phyloP scores from a whole-genome alignment of 2,113 vertebrate genomes.

The Chitala chitala region DNA sequence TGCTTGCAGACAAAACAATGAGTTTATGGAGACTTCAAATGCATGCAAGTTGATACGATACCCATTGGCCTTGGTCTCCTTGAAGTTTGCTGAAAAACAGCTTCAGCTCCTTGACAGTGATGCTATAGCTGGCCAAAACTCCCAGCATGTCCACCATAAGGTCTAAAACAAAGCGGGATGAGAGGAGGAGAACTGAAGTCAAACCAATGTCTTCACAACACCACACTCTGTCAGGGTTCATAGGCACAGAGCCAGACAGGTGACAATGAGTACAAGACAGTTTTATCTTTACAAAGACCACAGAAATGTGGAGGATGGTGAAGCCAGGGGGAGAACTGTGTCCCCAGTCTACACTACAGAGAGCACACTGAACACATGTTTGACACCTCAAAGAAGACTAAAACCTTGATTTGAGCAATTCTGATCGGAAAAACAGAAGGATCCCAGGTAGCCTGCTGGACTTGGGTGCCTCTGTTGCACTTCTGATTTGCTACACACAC shows the following conservation, averaged over 20 bases:
- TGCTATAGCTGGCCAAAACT: slow-evolving; percentile 91
- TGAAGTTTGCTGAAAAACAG: slow-evolving; percentile 96
- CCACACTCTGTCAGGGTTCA: neutral
- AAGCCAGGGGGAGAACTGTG: neutral
- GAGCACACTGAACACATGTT: neutral
- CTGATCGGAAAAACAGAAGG: neutral
- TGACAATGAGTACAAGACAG: too few species aligned
- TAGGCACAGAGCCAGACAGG: neutral
- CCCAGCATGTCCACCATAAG: slow-evolving; percentile 94
- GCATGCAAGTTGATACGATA: slow-evolving; percentile 53
- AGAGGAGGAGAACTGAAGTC: neutral
- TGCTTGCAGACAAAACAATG: slow-evolving; percentile 26
- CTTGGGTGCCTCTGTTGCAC: neutral
- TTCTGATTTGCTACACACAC: neutral
- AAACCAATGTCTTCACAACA: neutral
- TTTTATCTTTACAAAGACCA: neutral
- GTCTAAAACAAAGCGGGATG: slow-evolving; percentile 78
- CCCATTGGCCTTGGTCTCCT: slow-evolving; percentile 91
- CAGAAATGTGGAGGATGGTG: neutral
- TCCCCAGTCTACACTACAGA: neutral
- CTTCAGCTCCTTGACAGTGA: slow-evolving; percentile 94
- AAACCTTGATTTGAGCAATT: neutral
- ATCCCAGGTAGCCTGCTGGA: neutral
- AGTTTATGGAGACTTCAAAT: neutral
- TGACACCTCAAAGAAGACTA: neutral